Evolutionary conservation across 2,888 invertebrate genomes (phyloP).

Genomic region (Lycaena phlaeas): DNA sequence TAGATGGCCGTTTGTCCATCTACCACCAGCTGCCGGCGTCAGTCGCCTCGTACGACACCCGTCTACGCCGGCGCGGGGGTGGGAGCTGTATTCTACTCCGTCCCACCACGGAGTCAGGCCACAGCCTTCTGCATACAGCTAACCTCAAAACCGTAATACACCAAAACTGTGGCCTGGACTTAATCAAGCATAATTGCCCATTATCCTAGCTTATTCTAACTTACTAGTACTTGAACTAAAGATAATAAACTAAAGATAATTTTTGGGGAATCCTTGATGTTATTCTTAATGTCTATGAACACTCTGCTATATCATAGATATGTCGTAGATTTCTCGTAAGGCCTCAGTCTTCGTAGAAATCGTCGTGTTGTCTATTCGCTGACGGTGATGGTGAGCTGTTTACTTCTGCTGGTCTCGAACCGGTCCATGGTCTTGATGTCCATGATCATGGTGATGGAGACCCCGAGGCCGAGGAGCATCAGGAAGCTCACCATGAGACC

Average conservation of each 20-base stretch:
- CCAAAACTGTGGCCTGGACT: too few species aligned
- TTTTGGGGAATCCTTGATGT: too few species aligned
- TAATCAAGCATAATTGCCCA: too few species aligned
- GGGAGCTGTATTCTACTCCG: conserved; percentile 5
- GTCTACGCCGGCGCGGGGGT: conserved; percentile 3
- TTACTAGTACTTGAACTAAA: too few species aligned
- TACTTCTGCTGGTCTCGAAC: conserved; percentile 96
- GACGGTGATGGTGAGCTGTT: conserved; percentile 87
- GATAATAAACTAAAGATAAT: too few species aligned
- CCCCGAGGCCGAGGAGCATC: conserved; percentile 81
- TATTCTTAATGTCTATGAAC: too few species aligned
- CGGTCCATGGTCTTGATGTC: conserved; percentile 96
- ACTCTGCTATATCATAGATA: too few species aligned
- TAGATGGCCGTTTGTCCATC: not conserved
- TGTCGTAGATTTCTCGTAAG: too few species aligned
- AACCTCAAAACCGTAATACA: too few species aligned
- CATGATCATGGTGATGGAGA: conserved; percentile 90
- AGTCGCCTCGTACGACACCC: conserved; percentile 5
- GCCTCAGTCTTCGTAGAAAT: not conserved
- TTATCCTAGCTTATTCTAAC: too few species aligned
- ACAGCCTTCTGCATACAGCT: too few species aligned
- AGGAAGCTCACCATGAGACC: conserved; percentile 87
- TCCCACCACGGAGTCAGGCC: conserved; percentile 2
- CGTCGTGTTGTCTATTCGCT: conserved; percentile 66
- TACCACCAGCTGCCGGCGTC: not conserved